phyloP scores from a whole-genome alignment of 2,888 invertebrate genomes.

The Harpalus rubripes region DNA sequence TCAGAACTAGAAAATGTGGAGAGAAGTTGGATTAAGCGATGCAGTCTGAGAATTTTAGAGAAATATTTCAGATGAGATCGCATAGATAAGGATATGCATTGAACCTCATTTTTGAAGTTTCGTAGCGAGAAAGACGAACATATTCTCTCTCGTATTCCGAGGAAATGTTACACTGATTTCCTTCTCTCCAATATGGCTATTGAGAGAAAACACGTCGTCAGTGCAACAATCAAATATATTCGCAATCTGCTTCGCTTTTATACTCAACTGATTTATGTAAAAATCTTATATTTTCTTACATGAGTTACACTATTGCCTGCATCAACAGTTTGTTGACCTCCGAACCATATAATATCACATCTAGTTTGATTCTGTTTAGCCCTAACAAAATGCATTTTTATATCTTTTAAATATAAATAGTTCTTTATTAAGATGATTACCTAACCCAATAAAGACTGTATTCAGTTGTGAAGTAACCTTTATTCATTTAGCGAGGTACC shows the following conservation, averaged over 20 bases:
- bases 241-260: not conserved
- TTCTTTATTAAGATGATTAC: no score
- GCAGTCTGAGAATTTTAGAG: conserved; percentile 42
- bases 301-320: no score
- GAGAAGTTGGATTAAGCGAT: conserved; percentile 50
- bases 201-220: not conserved
- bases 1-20: conserved; percentile 8
- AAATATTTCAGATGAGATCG: conserved; percentile 51
- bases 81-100: conserved; percentile 32
- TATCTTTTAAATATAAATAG: no score
- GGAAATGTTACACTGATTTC: conserved; percentile 51
- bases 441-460: no score
- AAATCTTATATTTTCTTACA: no score
- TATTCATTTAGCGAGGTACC: no score
- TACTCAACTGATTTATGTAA: no score
- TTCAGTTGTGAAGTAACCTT: no score
- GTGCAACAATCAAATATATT: conserved; percentile 6
- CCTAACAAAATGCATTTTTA: no score
- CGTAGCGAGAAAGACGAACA: conserved; percentile 13
- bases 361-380: no score
- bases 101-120: conserved; percentile 29
- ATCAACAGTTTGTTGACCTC: not conserved
- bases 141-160: conserved; percentile 43
- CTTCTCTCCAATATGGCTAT: conserved; percentile 1
- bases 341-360: no score